Percentiles rank a stretch among this genome's conserved stretches.
Conservation (phyloP, 1,140 invertebrate genomes). For the Apis laboriosa region DNA sequence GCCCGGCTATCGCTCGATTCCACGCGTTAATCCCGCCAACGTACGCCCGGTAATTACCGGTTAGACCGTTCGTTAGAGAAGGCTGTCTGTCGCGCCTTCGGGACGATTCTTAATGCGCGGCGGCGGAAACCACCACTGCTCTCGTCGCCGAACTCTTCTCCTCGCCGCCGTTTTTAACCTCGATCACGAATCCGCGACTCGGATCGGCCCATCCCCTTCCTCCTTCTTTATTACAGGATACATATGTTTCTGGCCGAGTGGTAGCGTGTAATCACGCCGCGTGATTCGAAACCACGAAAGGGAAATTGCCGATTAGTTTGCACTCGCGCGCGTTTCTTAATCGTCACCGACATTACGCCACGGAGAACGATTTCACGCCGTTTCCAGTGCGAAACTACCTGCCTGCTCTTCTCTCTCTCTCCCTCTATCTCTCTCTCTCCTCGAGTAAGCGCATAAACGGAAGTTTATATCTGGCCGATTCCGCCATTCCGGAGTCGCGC, state of each 20-base stretch:
- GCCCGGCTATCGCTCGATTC: background rate
- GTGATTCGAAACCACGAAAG: slow-evolving; percentile 72
- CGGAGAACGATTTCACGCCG: slow-evolving; percentile 13
- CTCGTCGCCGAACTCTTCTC: background rate
- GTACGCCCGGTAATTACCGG: slow-evolving; percentile 30
- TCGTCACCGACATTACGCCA: slow-evolving; percentile 49
- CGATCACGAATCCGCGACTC: slow-evolving; percentile 31
- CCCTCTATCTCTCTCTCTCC: too few relatives aligned
- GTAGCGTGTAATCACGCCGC: slow-evolving; percentile 69
- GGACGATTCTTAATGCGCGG: slow-evolving; percentile 26
- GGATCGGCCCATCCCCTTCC: background rate
- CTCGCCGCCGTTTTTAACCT: slow-evolving; percentile 2
- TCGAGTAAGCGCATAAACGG: too few relatives aligned
- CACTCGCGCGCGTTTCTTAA: slow-evolving; percentile 64
- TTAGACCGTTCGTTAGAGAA: slow-evolving; percentile 41
- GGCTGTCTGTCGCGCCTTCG: slow-evolving; percentile 35
- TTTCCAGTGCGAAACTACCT: slow-evolving; percentile 2
- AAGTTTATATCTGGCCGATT: too few relatives aligned
- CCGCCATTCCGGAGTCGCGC: too few relatives aligned
- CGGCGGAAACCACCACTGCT: background rate
- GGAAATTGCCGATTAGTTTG: slow-evolving; percentile 71
- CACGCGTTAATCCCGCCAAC: slow-evolving; percentile 13
- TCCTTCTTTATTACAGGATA: slow-evolving; percentile 71
- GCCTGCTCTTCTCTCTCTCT: too few relatives aligned
- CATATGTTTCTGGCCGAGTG: slow-evolving; percentile 67